A percentile compares a stretch with the other conserved stretches of the same genome.
phyloP scores from a whole-genome alignment of 1,140 invertebrate species.

The Argopecten irradians region DNA sequence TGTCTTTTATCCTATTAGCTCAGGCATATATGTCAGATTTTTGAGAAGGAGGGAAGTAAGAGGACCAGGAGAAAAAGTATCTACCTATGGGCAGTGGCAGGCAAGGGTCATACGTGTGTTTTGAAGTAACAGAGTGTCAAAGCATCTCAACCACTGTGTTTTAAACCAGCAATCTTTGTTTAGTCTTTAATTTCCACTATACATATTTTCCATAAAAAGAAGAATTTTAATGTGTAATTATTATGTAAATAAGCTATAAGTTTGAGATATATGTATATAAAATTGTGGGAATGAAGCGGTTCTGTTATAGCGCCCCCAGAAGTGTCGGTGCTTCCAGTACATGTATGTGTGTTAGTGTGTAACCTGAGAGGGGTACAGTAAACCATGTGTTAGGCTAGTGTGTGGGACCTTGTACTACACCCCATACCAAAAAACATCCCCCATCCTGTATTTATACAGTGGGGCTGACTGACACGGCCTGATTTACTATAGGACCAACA shows the following conservation, averaged over 20 bases:
- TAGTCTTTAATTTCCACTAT: no score
- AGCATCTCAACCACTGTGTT: no score
- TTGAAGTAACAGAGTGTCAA: no score
- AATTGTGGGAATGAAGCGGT: neutral
- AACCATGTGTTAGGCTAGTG: neutral
- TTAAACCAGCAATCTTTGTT: no score
- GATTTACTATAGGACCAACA: neutral
- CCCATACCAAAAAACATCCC: neutral
- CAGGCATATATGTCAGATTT: no score
- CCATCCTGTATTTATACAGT: neutral
- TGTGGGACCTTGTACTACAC: neutral
- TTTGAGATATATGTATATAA: neutral
- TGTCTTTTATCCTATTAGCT: no score
- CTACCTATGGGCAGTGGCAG: no score
- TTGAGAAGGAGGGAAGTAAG: no score
- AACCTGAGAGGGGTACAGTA: conserved; percentile 2
- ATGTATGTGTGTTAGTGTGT: conserved; percentile 2
- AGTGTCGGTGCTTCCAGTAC: neutral
- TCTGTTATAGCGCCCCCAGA: neutral
- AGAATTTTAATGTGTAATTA: no score
- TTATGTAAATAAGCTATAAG: neutral
- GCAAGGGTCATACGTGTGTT: no score
- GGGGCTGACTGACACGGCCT: neutral
- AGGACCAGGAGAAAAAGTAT: no score
- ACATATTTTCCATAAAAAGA: no score